A percentile compares a stretch with the other conserved stretches of the same genome.
Conservation (phyloP, 2,113 vertebrate species). For the Muntiacus reevesi region DNA sequence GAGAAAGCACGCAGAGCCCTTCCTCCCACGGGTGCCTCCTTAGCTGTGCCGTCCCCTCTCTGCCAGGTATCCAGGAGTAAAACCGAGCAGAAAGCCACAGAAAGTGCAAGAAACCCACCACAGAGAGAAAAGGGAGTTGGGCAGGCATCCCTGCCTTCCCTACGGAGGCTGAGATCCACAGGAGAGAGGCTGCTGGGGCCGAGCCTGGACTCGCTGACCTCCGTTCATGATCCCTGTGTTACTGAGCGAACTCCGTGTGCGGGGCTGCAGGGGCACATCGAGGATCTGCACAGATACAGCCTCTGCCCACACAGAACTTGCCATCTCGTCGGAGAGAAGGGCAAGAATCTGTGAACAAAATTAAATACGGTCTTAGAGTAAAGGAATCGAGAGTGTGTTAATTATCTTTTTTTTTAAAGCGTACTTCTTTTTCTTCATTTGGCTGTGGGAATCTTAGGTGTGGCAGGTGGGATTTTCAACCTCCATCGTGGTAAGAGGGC, state of each 20-base stretch:
- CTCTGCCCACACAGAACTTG: neutral
- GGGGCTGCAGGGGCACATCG: accelerated
- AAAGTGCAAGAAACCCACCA: neutral
- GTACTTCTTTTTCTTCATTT: neutral
- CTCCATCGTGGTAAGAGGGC: accelerated
- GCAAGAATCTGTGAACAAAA: neutral
- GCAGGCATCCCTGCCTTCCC: neutral
- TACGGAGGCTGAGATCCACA: neutral
- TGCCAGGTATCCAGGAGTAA: neutral
- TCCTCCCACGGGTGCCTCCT: neutral
- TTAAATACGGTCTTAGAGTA: neutral
- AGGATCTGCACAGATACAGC: accelerated
- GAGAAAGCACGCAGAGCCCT: neutral
- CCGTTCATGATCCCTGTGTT: accelerated
- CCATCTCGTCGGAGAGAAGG: accelerated
- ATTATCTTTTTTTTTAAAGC: neutral
- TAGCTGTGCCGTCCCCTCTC: neutral
- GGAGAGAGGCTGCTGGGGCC: too few species aligned
- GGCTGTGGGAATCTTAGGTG: neutral
- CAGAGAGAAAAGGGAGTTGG: neutral
- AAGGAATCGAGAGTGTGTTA: accelerated
- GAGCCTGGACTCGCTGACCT: neutral
- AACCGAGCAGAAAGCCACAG: neutral
- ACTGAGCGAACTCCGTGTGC: accelerated
- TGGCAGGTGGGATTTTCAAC: neutral